phyloP scores from a whole-genome alignment of 2,888 invertebrate species.

The Pollenia labialis region DNA sequence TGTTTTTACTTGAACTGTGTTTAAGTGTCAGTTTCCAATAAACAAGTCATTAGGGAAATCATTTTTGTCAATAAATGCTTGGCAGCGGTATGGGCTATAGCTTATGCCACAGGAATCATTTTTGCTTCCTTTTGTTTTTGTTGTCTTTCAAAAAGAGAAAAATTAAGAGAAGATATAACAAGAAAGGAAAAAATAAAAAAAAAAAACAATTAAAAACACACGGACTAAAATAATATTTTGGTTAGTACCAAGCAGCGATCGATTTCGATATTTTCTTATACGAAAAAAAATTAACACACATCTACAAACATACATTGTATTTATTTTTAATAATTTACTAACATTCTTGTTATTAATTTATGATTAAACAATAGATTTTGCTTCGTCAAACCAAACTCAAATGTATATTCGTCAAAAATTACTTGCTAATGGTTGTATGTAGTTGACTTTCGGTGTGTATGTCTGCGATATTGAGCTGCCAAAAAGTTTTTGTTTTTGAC shows the following conservation, averaged over 20 bases:
- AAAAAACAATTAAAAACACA: neutral
- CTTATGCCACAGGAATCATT: neutral
- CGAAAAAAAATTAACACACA: neutral
- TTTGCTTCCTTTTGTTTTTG: conserved; percentile 14
- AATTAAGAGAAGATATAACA: neutral
- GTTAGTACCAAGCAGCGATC: too few species aligned
- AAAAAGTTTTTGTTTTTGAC: conserved; percentile 22
- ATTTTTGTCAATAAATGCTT: conserved; percentile 34
- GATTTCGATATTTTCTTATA: conserved; percentile 1
- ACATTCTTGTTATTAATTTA: neutral
- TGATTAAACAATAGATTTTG: conserved; percentile 16
- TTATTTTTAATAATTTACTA: neutral
- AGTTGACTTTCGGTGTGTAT: neutral
- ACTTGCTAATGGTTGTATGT: neutral
- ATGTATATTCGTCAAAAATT: conserved; percentile 17
- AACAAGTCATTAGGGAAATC: conserved; percentile 49
- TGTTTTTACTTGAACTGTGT: neutral
- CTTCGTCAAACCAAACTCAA: conserved; percentile 39
- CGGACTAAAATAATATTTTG: too few species aligned
- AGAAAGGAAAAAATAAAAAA: neutral
- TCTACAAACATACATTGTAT: neutral
- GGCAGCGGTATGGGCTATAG: neutral
- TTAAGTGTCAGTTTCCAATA: conserved; percentile 4
- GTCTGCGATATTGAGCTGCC: neutral
- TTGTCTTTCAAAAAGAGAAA: neutral